These are phyloP conservation scores for Seladonia tumulorum DNA, from an alignment of 2,888 invertebrate species.

Conservation along the genomic window DNA sequence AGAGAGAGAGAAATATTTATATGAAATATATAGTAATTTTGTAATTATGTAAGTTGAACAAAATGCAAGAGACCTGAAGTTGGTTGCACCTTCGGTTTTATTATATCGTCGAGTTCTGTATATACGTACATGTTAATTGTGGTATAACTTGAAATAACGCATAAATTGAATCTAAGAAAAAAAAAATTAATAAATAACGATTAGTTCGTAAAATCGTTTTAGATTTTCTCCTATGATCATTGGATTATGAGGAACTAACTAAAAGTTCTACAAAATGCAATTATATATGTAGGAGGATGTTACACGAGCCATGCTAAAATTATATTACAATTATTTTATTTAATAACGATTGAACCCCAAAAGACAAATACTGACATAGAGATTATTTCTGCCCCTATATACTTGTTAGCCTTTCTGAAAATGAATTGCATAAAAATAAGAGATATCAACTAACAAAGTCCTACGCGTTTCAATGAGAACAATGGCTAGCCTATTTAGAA, in stretches of 20 bases:
- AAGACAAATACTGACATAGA: not conserved
- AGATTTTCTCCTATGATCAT: not conserved
- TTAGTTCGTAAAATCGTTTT: conserved; percentile 38
- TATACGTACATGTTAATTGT: conserved; percentile 48
- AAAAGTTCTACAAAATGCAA: not conserved
- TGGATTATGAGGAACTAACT: not conserved
- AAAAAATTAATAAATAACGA: conserved; percentile 56
- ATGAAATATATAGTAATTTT: conserved; percentile 77
- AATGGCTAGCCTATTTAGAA: not conserved
- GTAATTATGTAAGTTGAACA: conserved; percentile 74
- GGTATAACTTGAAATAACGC: conserved; percentile 46
- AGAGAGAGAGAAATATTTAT: conserved; percentile 72
- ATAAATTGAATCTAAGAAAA: conserved; percentile 44
- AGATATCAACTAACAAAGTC: not conserved
- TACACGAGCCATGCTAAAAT: not conserved
- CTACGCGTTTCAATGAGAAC: not conserved
- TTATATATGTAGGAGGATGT: conserved; percentile 1
- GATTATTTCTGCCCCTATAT: not conserved
- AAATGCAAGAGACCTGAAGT: conserved; percentile 69
- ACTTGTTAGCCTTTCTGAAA: not conserved
- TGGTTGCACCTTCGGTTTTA: conserved; percentile 56
- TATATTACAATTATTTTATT: conserved; percentile 1
- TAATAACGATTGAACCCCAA: not conserved
- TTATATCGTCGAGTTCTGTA: conserved; percentile 43
- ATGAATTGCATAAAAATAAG: not conserved